These are phyloP conservation scores for Pristionchus entomophagus DNA, from an alignment of 2,888 invertebrate genomes.

Conservation along the genomic window DNA sequence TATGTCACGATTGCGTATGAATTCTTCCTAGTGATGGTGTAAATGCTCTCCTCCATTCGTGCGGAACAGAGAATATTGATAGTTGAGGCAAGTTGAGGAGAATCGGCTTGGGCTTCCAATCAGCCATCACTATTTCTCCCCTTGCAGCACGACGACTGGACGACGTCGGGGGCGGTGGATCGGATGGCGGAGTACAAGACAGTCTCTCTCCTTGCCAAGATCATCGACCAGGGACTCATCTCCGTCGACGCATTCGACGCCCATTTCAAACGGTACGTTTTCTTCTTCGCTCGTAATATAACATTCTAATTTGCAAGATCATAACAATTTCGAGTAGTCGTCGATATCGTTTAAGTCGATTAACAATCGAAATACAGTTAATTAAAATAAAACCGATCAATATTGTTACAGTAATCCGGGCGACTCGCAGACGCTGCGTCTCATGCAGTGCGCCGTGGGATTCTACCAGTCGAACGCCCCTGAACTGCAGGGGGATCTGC, in stretches of 20 bases:
- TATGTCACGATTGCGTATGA: no score
- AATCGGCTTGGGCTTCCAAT: no score
- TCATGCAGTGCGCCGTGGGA: not conserved
- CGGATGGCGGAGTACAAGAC: slow-evolving; percentile 40
- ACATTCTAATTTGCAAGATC: no score
- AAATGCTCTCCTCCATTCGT: no score
- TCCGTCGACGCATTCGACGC: not conserved
- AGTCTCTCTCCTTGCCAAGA: slow-evolving; percentile 5
- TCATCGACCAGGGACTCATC: slow-evolving; percentile 41
- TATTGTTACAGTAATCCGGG: slow-evolving; percentile 18
- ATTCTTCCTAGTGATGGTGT: no score
- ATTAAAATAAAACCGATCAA: not conserved
- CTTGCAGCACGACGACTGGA: slow-evolving; percentile 37
- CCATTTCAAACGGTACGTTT: slow-evolving; percentile 30
- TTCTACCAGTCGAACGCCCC: slow-evolving; percentile 38
- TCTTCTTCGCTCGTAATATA: no score
- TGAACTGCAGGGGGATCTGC: slow-evolving; percentile 36
- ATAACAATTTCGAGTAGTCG: no score
- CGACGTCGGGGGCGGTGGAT: slow-evolving; percentile 23
- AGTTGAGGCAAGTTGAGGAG: no score
- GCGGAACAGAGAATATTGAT: no score
- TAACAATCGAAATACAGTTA: no score
- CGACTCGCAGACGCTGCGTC: slow-evolving; percentile 44
- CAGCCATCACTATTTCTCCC: no score
- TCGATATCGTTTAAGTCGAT: not conserved